phyloP scores from a whole-genome alignment of 2,113 vertebrate species.

The Nyctereutes procyonoides region DNA sequence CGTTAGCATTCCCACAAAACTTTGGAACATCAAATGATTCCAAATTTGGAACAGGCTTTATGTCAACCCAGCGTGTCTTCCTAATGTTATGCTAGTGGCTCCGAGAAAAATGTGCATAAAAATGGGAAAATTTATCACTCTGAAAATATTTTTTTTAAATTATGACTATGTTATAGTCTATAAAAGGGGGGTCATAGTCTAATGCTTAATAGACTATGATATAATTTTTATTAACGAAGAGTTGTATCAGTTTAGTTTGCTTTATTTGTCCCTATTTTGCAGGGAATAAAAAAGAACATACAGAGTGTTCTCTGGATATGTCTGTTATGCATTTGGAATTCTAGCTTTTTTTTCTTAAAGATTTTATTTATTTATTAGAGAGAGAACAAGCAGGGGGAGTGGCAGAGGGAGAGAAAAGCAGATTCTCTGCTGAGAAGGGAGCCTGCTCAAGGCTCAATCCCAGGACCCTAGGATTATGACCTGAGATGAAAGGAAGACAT shows the following conservation, averaged over 20 bases:
- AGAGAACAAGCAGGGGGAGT: no score
- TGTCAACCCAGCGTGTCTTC: slow-evolving; percentile 57
- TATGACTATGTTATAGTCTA: neutral
- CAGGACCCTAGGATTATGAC: no score
- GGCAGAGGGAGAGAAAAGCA: no score
- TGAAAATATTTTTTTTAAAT: slow-evolving; percentile 13
- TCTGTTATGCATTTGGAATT: neutral
- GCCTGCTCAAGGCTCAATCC: no score
- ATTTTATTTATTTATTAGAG: no score
- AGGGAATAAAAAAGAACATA: neutral
- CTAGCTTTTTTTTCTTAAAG: no score
- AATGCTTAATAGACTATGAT: neutral
- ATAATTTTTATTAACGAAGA: neutral
- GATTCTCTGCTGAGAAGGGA: no score
- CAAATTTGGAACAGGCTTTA: slow-evolving; percentile 44
- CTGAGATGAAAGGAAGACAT: no score
- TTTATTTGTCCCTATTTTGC: slow-evolving; percentile 16
- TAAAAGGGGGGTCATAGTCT: neutral
- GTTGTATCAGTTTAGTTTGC: neutral
- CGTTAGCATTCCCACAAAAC: slow-evolving; percentile 56
- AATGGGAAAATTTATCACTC: neutral
- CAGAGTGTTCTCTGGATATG: neutral
- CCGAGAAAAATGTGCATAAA: slow-evolving; percentile 50
- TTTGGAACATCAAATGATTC: slow-evolving; percentile 18
- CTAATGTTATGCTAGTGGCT: slow-evolving; percentile 24